Conservation (phyloP, 2,113 vertebrate species). For the Megaceryle torquata region DNA sequence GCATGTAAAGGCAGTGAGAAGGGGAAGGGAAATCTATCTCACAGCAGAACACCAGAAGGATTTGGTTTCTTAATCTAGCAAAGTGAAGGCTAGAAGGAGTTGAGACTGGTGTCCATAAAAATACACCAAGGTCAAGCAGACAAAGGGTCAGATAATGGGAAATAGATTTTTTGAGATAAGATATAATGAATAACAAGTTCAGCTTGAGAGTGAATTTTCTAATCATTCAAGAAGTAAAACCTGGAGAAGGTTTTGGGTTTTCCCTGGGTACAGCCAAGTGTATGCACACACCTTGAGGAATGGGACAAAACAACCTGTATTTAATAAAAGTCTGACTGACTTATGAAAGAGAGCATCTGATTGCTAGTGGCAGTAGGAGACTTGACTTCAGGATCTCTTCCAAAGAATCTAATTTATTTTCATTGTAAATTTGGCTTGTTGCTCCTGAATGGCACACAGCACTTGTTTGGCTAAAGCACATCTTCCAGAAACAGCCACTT, state of each 20-base stretch:
- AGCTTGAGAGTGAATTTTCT: background rate
- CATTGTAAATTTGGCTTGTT: background rate
- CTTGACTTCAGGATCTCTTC: background rate
- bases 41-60: background rate
- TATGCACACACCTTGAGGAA: rapidly evolving
- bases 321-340: background rate
- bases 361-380: background rate
- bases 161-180: background rate
- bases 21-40: background rate
- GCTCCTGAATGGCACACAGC: background rate
- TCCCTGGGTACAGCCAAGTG: background rate
- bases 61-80: background rate
- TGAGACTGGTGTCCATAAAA: background rate
- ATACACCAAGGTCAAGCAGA: background rate
- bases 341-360: background rate
- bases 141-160: background rate
- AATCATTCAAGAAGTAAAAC: background rate
- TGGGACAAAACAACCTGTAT: background rate
- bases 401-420: background rate
- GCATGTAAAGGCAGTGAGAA: background rate
- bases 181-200: background rate
- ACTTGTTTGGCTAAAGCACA: rapidly evolving
- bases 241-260: background rate
- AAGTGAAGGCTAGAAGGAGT: background rate
- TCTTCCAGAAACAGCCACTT: background rate